Evolutionary conservation across 2,888 invertebrate species (phyloP).

Genomic region (Onthophagus sagittarius): DNA sequence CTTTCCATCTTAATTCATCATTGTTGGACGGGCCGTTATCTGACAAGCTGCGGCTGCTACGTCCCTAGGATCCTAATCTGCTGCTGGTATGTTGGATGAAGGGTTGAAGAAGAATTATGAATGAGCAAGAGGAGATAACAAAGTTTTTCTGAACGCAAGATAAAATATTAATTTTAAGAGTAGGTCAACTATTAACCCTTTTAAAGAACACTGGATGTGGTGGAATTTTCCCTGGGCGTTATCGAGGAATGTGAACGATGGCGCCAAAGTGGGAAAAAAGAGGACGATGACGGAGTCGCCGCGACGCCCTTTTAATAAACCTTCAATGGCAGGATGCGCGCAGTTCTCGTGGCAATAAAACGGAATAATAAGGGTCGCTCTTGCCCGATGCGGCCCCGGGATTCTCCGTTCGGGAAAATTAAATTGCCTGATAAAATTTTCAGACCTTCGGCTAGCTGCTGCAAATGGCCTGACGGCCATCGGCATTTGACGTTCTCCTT

Average conservation of each 20-base stretch:
- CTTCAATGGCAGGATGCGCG: conserved; percentile 4
- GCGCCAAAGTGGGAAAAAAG: background rate
- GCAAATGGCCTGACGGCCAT: background rate
- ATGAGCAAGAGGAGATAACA: background rate
- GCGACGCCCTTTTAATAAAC: conserved; percentile 12
- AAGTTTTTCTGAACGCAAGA: background rate
- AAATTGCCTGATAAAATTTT: conserved; percentile 6
- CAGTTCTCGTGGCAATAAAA: background rate
- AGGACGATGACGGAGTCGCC: conserved; percentile 1
- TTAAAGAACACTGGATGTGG: background rate
- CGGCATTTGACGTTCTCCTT: background rate
- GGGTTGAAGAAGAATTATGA: background rate
- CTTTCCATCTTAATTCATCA: conserved; percentile 34
- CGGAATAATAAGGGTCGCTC: conserved; percentile 1
- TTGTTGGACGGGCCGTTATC: conserved; percentile 11
- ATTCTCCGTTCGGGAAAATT: conserved; percentile 7
- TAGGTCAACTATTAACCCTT: background rate
- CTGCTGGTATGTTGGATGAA: background rate
- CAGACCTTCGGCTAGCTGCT: background rate
- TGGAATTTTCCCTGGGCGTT: background rate
- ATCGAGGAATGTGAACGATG: background rate
- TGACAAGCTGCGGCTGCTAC: background rate
- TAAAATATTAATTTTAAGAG: background rate
- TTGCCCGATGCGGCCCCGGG: background rate
- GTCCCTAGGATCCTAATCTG: background rate